A percentile compares a stretch with the other conserved stretches of the same genome.
phyloP scores from a whole-genome alignment of 2,797 vertebrate species.

The Macroramphosus scolopax region DNA sequence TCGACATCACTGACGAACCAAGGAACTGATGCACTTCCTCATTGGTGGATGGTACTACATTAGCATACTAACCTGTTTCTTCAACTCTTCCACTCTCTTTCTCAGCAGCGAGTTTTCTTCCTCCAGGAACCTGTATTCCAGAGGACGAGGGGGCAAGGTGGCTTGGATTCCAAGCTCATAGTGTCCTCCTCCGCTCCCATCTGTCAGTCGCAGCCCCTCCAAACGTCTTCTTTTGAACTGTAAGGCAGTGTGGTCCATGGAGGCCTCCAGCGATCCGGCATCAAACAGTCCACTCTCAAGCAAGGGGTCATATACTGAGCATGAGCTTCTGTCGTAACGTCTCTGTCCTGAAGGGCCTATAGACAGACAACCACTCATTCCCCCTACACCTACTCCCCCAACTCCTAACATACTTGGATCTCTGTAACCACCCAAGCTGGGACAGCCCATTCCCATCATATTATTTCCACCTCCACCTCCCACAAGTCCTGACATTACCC shows the following conservation, averaged over 20 bases:
- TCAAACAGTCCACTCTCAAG: conserved; percentile 81
- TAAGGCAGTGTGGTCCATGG: conserved; percentile 83
- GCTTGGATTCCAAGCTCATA: conserved; percentile 84
- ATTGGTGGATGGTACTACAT: too few relatives aligned
- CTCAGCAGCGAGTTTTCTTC: conserved; percentile 92
- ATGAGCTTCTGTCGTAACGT: conserved; percentile 75
- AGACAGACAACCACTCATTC: conserved; percentile 73
- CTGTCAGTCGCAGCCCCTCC: conserved; percentile 85
- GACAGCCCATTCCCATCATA: conserved; percentile 77
- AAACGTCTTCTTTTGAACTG: conserved; percentile 91
- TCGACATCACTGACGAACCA: too few relatives aligned
- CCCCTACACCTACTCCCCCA: conserved; percentile 64
- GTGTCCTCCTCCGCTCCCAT: conserved; percentile 66
- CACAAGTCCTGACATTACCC: conserved; percentile 76
- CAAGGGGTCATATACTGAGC: conserved; percentile 84
- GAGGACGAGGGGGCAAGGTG: conserved; percentile 75
- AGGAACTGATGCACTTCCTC: too few relatives aligned
- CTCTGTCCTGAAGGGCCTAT: conserved; percentile 69
- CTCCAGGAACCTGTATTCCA: conserved; percentile 92
- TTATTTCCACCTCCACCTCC: conserved; percentile 68
- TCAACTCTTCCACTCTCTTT: conserved; percentile 93
- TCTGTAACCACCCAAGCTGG: conserved; percentile 74
- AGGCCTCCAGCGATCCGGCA: conserved; percentile 80
- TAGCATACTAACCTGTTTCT: conserved; percentile 86
- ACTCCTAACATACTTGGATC: conserved; percentile 74